Evolutionary conservation across 2,888 invertebrate genomes (phyloP), one percentile per base, ranked within the genome.

Genomic region (Cetonia aurata): DNA sequence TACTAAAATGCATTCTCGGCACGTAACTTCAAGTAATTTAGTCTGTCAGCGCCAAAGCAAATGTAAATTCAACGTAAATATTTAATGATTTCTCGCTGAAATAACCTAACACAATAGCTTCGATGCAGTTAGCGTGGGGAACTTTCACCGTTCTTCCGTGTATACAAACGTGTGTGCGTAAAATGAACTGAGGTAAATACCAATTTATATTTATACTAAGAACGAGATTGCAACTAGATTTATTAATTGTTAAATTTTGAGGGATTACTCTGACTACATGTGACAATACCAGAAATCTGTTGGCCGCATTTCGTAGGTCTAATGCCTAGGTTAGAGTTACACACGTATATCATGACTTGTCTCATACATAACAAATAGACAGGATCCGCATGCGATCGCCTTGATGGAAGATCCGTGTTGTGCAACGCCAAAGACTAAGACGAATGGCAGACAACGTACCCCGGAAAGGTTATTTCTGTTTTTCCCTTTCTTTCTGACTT

Each of bases 381-480:
- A 71, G 71, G 75, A 76, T 76, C 77, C 72, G 75, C 71, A 72
- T 71, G 72, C 72, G 76, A 74, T 74, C 71, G 70, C 75, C 74
- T 77, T 79, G 81, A 80, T 81, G 80, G 80, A 80, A 80, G 78
- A 80, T 78, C 77, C 79, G 78, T 79, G 80, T 80, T 80, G 74
- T 79, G 75, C 76, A 77, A 72, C 73, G 74, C 75, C 73, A 76
- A 78, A 37, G 77, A 80, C 77, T 77, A 80, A 80, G 80, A 81
- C 79, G 78, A 78, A 81, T 80, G 74, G 79, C 44, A 17, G 50
- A 48, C 60, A 46, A 8, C 25, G 46, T 65, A 52, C 62, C n/a
- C n/a, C 50, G 15, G 62, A 17, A 46, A 33, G 17, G 15, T 57
- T 66, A 37, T 66, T 33, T 66, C n/a, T 25, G 25, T 1, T 44